Conservation (phyloP, 2,888 invertebrate genomes). For the Seira musarum region DNA sequence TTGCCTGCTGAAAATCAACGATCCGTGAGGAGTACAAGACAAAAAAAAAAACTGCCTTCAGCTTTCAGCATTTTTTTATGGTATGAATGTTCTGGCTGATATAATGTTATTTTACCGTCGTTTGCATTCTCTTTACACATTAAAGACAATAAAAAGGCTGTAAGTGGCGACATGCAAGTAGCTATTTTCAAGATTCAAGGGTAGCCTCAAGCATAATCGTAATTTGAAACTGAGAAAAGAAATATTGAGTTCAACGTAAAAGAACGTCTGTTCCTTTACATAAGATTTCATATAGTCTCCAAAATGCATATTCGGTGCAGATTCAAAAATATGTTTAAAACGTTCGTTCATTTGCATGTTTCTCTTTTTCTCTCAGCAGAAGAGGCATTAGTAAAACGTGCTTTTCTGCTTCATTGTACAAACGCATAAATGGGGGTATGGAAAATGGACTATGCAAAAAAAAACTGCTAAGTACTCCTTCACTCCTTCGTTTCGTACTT, state of each 20-base stretch:
- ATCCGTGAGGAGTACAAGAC: constrained; percentile 30
- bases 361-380: neutral
- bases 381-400: neutral
- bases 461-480: neutral
- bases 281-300: too few species aligned
- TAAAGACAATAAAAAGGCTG: constrained; percentile 1
- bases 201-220: neutral
- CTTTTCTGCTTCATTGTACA: constrained; percentile 9
- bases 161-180: neutral
- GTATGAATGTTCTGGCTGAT: neutral
- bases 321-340: neutral
- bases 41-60: neutral
- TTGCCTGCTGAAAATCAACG: constrained; percentile 50
- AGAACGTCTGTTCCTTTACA: too few species aligned
- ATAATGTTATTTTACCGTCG: neutral
- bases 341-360: constrained; percentile 35
- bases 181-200: neutral
- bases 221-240: too few species aligned
- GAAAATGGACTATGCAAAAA: constrained; percentile 3
- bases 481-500: too few species aligned
- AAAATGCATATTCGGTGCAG: neutral
- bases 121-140: too few species aligned
- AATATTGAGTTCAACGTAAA: too few species aligned
- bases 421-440: constrained; percentile 29
- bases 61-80: neutral